Base-by-base conservation (phyloP, 2,113 vertebrate genomes). In the Corydoras maculifer region DNA sequence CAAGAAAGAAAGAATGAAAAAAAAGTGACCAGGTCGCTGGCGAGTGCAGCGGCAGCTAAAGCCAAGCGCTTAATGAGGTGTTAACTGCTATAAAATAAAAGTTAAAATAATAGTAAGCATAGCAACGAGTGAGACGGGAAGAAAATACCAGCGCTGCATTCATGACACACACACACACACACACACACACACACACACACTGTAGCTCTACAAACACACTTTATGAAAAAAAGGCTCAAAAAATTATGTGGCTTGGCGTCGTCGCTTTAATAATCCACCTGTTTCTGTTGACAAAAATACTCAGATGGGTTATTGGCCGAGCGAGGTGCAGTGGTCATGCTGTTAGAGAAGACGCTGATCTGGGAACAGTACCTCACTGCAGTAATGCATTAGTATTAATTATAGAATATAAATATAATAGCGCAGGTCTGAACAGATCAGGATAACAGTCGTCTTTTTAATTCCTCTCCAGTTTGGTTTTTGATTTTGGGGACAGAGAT, bases 21-120 rank as follows among this genome's bases (percentile, higher is more conserved):
- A n/a, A 0, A 57, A 58, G 50, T 64, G 29, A 30, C 69, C 82
- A 15, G 13, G 32, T 78, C 78, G 79, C 82, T 88, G 86, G 86
- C 78, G 81, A 59, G 62, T 12, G 58, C 65, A 11, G 2, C 18
- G 10, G 54, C 62, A 25, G 70, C 31, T 67, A 18, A 62, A 83
- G 86, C 86, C 86, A 88, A 87, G 78, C 79, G 79, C 77, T 83
- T 88, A 87, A 88, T 87, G 88, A 87, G 85, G 85, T 87, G 88
- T 82, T 83, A 86, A 81, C 79, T 58, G 57, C 73, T 64, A 51
- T 75, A 73, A 75, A 79, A 74, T 75, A 79, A 75, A 69, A 65
- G 57, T 59, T 58, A 63, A 61, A 68, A 68, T 72, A 74, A 68
- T 51, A 69, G 66, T 57, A 70, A 68, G 70, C 65, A 59, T 70